Evolutionary conservation across 2,888 invertebrate species (phyloP), one percentile per base, ranked within the genome.

Genomic region (Agrypnus murinus): DNA sequence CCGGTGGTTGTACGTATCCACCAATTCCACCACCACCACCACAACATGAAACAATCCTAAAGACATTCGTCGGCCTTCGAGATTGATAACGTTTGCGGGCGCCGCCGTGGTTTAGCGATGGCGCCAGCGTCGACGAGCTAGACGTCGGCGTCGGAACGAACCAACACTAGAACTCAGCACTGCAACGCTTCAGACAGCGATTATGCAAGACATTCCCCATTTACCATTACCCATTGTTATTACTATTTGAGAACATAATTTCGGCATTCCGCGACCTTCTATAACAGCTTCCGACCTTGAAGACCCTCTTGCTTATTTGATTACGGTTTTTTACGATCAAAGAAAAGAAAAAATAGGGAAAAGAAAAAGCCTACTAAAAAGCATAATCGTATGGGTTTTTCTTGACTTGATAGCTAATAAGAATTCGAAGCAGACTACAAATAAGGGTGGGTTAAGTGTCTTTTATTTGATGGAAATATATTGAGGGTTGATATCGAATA

Each of bases 111-210:
- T 79, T 78, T 77, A 79, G 75, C 76, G 65, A 74, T 78, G 81
- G 80, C 82, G 80, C 81, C 81, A 78, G 75, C 78, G 80, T 79
- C 81, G 75, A 74, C 74, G 67, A 77, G 78, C 80, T 72, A 78
- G 83, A 82, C 83, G 83, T 78, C 82, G 81, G 78, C 82, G 81
- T 81, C 82, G 77, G 76, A 75, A 73, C 77, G 78, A 69, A 73
- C 75, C 77, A 77, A 73, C 73, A 74, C 71, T 69, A 77, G 77
- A 76, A 75, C 76, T 64, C 77, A 77, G 75, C 73, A 67, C 66
- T 65, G 36, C 58, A 60, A 62, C 67, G 12, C 25, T 46, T 25
- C 15, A 64, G 45, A 68, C 57, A 45, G 59, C 69, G 46, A 64
- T 70, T 70, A 68, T 63, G 64, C 43, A 73, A 70, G 59, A 46